phyloP scores from a whole-genome alignment of 2,888 invertebrate genomes.

The Hipparchia semele region DNA sequence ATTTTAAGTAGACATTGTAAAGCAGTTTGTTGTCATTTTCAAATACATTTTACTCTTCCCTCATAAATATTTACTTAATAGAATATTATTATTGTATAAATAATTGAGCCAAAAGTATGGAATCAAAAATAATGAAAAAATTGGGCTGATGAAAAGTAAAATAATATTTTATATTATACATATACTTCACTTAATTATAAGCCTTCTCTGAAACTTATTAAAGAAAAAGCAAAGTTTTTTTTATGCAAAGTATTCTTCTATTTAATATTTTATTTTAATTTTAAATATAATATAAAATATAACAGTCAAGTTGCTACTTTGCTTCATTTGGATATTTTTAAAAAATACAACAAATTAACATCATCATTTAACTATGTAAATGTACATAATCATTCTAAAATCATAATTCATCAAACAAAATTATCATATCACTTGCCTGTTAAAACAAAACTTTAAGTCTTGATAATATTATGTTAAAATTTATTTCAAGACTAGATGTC shows the following conservation, averaged over 20 bases:
- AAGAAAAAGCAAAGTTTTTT: not conserved
- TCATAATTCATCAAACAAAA: conserved; percentile 48
- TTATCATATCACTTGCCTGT: conserved; percentile 85
- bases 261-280: not conserved
- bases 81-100: conserved; percentile 7
- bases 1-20: conserved; percentile 21
- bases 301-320: conserved; percentile 15
- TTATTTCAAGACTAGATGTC: conserved; percentile 50
- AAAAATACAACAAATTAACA: conserved; percentile 12
- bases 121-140: not conserved
- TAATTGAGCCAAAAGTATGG: not conserved
- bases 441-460: conserved; percentile 68
- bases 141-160: conserved; percentile 9
- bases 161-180: not conserved
- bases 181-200: too few relatives aligned
- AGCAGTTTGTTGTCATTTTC: conserved; percentile 12
- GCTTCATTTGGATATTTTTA: conserved; percentile 6
- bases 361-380: conserved; percentile 32
- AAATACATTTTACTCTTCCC: conserved; percentile 1
- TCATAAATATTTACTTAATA: conserved; percentile 5
- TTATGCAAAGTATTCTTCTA: not conserved
- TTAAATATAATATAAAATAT: not conserved
- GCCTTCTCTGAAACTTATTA: not conserved
- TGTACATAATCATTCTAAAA: conserved; percentile 44
- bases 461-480: conserved; percentile 64